Evolutionary conservation across 1,140 invertebrate species (phyloP).

Genomic region (Atta cephalotes): DNA sequence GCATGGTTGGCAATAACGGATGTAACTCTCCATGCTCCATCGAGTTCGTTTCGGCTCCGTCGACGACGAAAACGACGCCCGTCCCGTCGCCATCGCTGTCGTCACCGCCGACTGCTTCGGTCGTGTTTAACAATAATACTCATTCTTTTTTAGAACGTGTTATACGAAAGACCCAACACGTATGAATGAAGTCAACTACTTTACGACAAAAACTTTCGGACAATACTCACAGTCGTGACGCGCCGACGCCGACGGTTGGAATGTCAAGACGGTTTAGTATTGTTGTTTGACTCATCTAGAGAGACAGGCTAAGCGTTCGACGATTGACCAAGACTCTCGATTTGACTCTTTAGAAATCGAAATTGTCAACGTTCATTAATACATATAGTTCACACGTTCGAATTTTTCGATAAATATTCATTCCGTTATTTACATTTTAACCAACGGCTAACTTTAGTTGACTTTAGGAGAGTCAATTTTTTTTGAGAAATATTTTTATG

Average conservation of each 20-base stretch:
- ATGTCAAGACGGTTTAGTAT: conserved; percentile 60
- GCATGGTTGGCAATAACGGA: conserved; percentile 44
- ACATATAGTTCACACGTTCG: background rate
- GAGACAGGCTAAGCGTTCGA: background rate
- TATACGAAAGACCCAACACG: background rate
- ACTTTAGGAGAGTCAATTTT: background rate
- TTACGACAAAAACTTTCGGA: conserved; percentile 44
- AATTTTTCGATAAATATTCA: background rate
- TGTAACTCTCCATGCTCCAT: conserved; percentile 50
- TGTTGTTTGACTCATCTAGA: conserved; percentile 5
- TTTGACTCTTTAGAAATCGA: background rate
- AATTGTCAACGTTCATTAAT: background rate
- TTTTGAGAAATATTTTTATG: background rate
- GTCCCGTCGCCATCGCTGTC: background rate
- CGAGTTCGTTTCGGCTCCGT: background rate
- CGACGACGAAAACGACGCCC: background rate
- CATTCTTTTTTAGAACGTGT: background rate
- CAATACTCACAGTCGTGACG: conserved; percentile 64
- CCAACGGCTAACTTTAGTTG: background rate
- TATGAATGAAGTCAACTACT: conserved; percentile 65
- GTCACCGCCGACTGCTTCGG: background rate
- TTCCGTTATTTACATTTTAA: background rate
- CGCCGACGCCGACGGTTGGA: conserved; percentile 25
- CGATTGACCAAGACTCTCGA: background rate
- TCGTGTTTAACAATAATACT: conserved; percentile 69